Conservation (phyloP, 2,888 invertebrate species). For the Philhelius pedissequus region DNA sequence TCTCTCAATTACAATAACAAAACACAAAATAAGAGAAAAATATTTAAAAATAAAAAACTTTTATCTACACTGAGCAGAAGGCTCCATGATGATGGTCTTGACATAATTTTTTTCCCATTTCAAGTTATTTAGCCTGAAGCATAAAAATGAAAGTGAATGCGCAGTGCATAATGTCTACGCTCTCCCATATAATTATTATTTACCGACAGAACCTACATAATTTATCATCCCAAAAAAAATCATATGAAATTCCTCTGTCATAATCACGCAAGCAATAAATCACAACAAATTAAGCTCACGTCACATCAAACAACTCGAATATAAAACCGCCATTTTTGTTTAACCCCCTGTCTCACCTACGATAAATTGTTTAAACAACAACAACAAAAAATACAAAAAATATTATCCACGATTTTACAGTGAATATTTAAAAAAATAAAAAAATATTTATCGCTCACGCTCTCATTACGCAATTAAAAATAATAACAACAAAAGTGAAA, state of each 20-base stretch:
- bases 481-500: slow-evolving; percentile 51
- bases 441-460: slow-evolving; percentile 33
- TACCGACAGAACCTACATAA: slow-evolving; percentile 14
- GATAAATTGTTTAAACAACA: neutral
- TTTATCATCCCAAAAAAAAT: slow-evolving; percentile 38
- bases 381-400: no score
- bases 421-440: neutral
- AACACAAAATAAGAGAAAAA: neutral
- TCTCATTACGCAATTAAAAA: slow-evolving; percentile 60
- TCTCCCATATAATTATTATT: slow-evolving; percentile 20
- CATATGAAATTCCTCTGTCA: slow-evolving; percentile 10
- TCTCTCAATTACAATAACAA: neutral
- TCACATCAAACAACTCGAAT: slow-evolving; percentile 34
- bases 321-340: slow-evolving; percentile 21
- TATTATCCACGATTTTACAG: neutral
- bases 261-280: slow-evolving; percentile 45
- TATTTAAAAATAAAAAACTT: neutral
- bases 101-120: slow-evolving; percentile 28
- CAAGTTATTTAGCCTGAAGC: neutral
- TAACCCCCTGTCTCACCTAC: slow-evolving; percentile 20
- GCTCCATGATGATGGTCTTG: slow-evolving; percentile 21
- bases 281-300: slow-evolving; percentile 46
- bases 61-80: neutral
- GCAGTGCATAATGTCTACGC: neutral
- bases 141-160: slow-evolving; percentile 51